Evolutionary conservation across 2,888 invertebrate genomes (phyloP), one percentile per base, ranked within the genome.

Genomic region (Morpho deidamia): DNA sequence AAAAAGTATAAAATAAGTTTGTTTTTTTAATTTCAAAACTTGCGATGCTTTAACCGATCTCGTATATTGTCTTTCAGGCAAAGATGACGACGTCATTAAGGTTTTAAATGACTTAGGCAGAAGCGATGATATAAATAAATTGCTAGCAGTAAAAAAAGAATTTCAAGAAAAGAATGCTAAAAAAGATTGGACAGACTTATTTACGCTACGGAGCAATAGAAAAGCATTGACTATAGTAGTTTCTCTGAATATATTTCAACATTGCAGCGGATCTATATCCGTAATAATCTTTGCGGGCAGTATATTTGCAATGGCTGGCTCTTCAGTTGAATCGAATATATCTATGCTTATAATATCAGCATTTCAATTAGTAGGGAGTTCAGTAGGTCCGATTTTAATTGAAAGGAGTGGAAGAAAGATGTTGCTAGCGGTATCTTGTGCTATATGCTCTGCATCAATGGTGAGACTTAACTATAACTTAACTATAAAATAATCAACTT

Each of bases 321-420:
- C 74, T 0, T 62, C 68, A 2, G 56, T 81, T n/a, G 61, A 67
- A 3, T 67, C 80, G 0, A 60, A 69, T 51, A 55, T 80, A 53
- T 74, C 75, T 0, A 78, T 77, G 2, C 78, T 80, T 2, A 65
- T 78, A 7, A 70, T 79, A 33, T 77, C 75, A n/a, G 34, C 71
- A 0, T 75, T 74, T 0, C 75, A 77, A 51, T 23, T 80, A 0
- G 23, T 58, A 0, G 69, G 76, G 0, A 74, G 75, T 33, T 56
- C 37, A 3, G 55, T 78, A 2, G 66, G 78, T 0, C 76, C 79
- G 0, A 44, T 76, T 2, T 70, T 76, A 40, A 70, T 82, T 0
- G 81, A 81, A 35, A 70, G 68, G 56, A 54, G 61, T 61, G 80
- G 81, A 35, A 70, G 81, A 35, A 74, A 61, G 46, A 49, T 54